Conservation (phyloP, 30 jellyfish, hydroid and myxozoan genomes). For the Sanderia malayensis region DNA sequence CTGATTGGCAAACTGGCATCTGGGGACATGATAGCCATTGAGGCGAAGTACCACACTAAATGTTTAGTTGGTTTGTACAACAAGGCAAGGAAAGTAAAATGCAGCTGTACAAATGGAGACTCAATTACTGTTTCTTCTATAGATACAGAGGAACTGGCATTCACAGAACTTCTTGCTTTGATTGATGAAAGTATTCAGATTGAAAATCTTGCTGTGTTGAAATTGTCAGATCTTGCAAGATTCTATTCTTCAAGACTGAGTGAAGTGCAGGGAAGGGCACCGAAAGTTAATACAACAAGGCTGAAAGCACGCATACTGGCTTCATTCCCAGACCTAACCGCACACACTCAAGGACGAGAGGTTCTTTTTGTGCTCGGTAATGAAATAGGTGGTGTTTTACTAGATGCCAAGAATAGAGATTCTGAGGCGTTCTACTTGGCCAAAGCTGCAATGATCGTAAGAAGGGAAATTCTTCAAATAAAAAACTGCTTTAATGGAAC, state of each 20-base stretch:
- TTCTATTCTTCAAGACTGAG: constrained; percentile 25
- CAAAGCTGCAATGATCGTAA: constrained; percentile 15
- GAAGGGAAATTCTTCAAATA: constrained; percentile 10
- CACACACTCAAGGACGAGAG: constrained; percentile 28
- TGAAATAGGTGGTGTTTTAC: constrained; percentile 7
- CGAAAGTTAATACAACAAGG: constrained; percentile 33
- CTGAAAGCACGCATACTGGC: constrained; percentile 28
- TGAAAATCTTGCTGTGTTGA: constrained; percentile 3
- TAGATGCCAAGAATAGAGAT: not conserved
- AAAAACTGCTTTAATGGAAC: constrained; percentile 8
- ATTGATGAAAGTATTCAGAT: not conserved
- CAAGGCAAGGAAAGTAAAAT: constrained; percentile 4
- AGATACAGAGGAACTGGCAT: too few species aligned
- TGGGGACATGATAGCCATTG: constrained; percentile 21
- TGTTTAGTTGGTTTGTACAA: constrained; percentile 4
- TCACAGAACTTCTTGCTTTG: not conserved
- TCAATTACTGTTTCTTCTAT: too few species aligned
- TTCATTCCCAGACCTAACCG: constrained; percentile 10
- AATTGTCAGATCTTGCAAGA: constrained; percentile 9
- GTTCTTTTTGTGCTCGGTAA: constrained; percentile 3
- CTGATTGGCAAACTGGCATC: not conserved
- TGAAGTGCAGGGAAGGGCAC: constrained; percentile 16
- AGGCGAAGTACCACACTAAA: constrained; percentile 4
- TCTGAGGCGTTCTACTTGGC: constrained; percentile 16
- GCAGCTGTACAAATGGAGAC: too few species aligned